Conservation (phyloP, 35 echinoderm and acorn worm species). For the Eucidaris tribuloides region DNA sequence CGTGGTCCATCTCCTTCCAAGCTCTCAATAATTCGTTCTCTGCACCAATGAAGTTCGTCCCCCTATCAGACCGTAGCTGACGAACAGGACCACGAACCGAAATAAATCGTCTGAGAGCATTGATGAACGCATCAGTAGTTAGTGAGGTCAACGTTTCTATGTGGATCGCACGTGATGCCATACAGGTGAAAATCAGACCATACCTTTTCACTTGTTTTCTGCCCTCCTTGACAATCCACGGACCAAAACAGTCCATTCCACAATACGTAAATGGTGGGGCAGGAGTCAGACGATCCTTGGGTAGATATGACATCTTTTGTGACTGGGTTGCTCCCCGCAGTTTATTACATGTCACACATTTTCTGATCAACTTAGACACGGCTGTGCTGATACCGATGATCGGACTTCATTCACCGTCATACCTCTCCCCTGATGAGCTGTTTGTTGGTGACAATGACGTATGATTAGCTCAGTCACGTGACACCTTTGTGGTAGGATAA, state of each 20-base stretch:
- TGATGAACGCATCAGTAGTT: slow-evolving; percentile 80
- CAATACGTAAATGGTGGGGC: slow-evolving; percentile 43
- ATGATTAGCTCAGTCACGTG: slow-evolving; percentile 43
- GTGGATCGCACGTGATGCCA: slow-evolving; percentile 74
- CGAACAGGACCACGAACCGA: slow-evolving; percentile 51
- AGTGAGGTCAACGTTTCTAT: slow-evolving; percentile 57
- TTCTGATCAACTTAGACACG: slow-evolving; percentile 18
- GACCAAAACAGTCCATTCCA: slow-evolving; percentile 53
- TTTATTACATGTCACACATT: slow-evolving; percentile 23
- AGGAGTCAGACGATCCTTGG: slow-evolving; percentile 15
- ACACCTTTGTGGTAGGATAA: slow-evolving; percentile 26
- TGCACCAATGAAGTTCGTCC: slow-evolving; percentile 65
- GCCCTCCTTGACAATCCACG: slow-evolving; percentile 31
- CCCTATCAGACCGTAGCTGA: slow-evolving; percentile 61
- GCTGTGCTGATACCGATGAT: slow-evolving; percentile 21
- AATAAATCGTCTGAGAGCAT: slow-evolving; percentile 51
- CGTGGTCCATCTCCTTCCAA: slow-evolving; percentile 18
- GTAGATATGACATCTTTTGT: slow-evolving; percentile 49
- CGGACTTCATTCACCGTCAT: slow-evolving; percentile 36
- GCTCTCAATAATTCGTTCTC: slow-evolving; percentile 20
- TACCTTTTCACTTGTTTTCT: slow-evolving; percentile 36
- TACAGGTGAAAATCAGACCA: slow-evolving; percentile 59
- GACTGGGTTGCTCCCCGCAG: background rate
- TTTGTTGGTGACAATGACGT: slow-evolving; percentile 47
- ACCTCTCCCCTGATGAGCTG: slow-evolving; percentile 41